phyloP scores from a whole-genome alignment of 2,113 vertebrate genomes.

The Oncorhynchus nerka region DNA sequence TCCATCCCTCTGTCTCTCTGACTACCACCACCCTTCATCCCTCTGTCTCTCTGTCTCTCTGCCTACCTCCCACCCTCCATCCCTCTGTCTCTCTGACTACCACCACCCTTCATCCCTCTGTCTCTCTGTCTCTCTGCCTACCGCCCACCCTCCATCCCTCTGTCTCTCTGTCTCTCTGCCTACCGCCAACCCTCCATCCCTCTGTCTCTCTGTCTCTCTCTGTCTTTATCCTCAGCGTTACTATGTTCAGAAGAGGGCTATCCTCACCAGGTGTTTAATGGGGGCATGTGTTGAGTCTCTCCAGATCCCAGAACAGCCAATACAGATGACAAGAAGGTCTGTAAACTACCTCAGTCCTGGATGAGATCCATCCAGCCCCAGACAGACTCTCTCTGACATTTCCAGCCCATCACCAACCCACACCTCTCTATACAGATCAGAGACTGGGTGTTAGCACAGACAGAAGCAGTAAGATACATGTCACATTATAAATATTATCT shows the following conservation, averaged over 20 bases:
- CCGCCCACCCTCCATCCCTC: no score
- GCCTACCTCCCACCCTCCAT: no score
- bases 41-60: no score
- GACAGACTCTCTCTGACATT: background rate
- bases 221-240: background rate
- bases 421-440: conserved; percentile 35
- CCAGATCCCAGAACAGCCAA: conserved; percentile 27
- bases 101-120: no score
- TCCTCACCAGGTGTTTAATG: conserved; percentile 48
- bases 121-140: no score
- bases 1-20: no score
- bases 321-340: conserved; percentile 47
- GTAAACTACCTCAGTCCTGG: background rate
- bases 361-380: background rate
- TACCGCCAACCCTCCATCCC: no score
- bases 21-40: no score
- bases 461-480: conserved; percentile 60
- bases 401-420: background rate
- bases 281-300: conserved; percentile 53
- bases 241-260: background rate
- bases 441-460: conserved; percentile 39
- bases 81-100: no score
- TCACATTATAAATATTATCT: conserved; percentile 57
- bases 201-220: background rate
- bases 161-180: no score